Percentiles rank a stretch among this genome's conserved stretches.
Conservation (phyloP, 2,797 vertebrate species). For the Momotus momota region DNA sequence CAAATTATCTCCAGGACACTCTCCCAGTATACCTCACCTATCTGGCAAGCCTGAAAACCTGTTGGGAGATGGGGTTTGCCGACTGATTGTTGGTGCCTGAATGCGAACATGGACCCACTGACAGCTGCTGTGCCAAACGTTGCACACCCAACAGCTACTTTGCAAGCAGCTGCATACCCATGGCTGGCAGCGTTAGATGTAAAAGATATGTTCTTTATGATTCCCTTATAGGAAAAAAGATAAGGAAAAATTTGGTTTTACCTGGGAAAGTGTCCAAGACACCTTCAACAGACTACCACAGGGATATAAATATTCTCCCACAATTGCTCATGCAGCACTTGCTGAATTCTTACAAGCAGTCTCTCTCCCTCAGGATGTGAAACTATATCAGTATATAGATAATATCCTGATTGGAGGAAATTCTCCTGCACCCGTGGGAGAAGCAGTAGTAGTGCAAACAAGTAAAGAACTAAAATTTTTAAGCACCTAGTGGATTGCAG, state of each 20-base stretch:
- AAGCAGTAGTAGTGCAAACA: not conserved
- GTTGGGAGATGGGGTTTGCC: not conserved
- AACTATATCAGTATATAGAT: not conserved
- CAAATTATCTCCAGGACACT: too few species aligned
- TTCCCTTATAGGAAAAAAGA: not conserved
- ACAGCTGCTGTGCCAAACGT: not conserved
- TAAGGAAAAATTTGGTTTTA: not conserved
- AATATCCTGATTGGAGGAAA: not conserved
- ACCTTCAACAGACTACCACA: not conserved
- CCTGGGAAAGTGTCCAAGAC: not conserved
- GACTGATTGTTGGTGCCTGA: not conserved
- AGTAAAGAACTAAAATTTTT: not conserved
- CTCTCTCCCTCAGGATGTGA: not conserved
- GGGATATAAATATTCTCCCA: not conserved
- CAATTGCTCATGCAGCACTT: not conserved
- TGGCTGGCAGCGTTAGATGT: not conserved
- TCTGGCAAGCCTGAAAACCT: too few species aligned
- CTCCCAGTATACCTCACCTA: too few species aligned
- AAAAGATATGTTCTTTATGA: not conserved
- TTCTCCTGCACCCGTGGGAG: not conserved
- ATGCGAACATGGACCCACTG: not conserved
- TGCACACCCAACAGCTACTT: not conserved
- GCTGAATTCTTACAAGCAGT: not conserved
- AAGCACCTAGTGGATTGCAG: not conserved
- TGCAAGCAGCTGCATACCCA: not conserved